phyloP scores from a whole-genome alignment of 1,140 invertebrate genomes.

The Formica exsecta region DNA sequence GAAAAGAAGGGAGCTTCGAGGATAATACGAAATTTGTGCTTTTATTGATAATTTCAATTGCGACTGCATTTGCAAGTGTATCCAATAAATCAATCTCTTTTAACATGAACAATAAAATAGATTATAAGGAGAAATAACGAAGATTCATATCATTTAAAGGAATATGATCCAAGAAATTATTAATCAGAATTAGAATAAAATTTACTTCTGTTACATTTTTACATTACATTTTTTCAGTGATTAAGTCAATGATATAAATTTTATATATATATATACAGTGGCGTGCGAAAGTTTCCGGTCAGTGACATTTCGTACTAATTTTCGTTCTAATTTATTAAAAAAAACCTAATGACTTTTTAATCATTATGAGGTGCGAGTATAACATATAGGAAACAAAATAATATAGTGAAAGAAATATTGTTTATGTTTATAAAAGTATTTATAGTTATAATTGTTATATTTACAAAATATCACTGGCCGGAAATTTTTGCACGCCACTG shows the following conservation, averaged over 20 bases:
- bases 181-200: conserved; percentile 5
- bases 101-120: neutral
- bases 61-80: neutral
- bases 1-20: neutral
- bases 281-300: too few relatives aligned
- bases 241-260: neutral
- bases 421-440: too few relatives aligned
- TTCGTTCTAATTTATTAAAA: too few relatives aligned
- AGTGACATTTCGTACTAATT: too few relatives aligned
- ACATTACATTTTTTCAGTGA: neutral
- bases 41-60: conserved; percentile 9
- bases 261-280: too few relatives aligned
- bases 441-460: too few relatives aligned
- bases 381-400: too few relatives aligned
- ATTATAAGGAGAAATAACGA: neutral
- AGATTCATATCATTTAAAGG: neutral
- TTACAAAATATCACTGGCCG: too few relatives aligned
- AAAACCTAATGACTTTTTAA: too few relatives aligned
- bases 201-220: neutral
- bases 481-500: too few relatives aligned
- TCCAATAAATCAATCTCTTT: neutral
- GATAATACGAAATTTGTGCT: neutral
- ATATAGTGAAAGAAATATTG: too few relatives aligned
- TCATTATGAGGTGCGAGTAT: too few relatives aligned
- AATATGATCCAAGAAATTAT: neutral